Evolutionary conservation across 2,113 vertebrate genomes (phyloP).

Genomic region (Rousettus leschenaultii): DNA sequence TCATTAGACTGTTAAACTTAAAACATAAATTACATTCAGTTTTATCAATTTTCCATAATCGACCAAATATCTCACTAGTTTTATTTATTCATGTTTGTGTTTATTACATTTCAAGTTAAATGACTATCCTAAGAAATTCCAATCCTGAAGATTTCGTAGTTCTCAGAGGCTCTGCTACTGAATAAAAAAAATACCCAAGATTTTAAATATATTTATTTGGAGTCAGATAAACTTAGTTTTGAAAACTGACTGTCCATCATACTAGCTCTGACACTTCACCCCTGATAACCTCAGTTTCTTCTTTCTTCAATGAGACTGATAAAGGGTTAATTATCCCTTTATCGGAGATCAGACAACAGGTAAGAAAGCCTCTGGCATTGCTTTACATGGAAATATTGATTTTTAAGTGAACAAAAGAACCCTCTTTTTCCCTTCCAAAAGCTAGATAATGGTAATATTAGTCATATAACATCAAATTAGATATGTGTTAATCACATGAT

Average conservation of each 20-base stretch:
- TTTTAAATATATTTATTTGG: not conserved
- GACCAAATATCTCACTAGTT: not conserved
- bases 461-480: not conserved
- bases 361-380: not conserved
- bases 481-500: not conserved
- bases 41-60: slow-evolving; percentile 58
- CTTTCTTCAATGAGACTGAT: not conserved
- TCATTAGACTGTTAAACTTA: not conserved
- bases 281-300: not conserved
- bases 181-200: not conserved
- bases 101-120: not conserved
- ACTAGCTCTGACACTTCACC: not conserved
- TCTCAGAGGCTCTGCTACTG: not conserved
- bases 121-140: not conserved
- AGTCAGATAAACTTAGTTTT: not conserved
- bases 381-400: not conserved
- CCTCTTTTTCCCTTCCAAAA: not conserved
- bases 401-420: not conserved
- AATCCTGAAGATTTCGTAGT: not conserved
- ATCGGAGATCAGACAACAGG: not conserved
- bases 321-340: not conserved
- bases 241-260: not conserved
- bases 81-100: slow-evolving; percentile 3
- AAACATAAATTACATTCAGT: not conserved
- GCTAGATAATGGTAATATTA: not conserved